Base-by-base conservation (phyloP, 2,888 invertebrate species). In the Ophion costatus region DNA sequence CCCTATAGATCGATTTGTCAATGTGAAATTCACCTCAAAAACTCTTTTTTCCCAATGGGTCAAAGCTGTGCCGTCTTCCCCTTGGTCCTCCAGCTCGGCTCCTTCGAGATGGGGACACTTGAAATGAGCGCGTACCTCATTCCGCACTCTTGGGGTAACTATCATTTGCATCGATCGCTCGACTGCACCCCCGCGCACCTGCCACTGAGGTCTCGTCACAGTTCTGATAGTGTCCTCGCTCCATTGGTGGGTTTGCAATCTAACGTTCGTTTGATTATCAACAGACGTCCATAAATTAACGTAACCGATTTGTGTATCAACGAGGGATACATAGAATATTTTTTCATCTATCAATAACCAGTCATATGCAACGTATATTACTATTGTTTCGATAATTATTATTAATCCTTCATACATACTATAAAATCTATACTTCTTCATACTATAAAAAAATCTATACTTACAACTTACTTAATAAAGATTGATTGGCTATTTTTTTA, bases 31-130 rank as follows among this genome's bases (percentile, higher is more conserved):
- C 91, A 98, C 98, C 96, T 99, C 99, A 93, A 99, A 98, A 1
- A 99, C 96, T 78, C 99, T 94, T 92, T 99, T 99, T 94, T 99
- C 99, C 99, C 99, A 99, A 92, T 99, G 99, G 0, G 99, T 99
- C 66, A 99, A 94, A 0, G 98, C 97, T 0, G 99, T 99, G 0
- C 99, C 99, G 88, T 99, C 98, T 20, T 98, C 98, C 0, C 99
- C 99, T 94, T 99, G 99, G 94, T 99, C 98, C 94, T 99, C 99
- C 64, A 99, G 93, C 93, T 99, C 99, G 0, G 99, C 99, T 0
- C 99, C 99, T 94, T 99, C 99, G 51, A 99, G 94, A 59, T 95
- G 94, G 0, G 96, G 95, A 91, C 99, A 99, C 93, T 97, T 96
- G 94, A 99, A 99, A 94, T 99, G 98, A 6, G 95, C 95, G 17